A percentile compares a stretch with the other conserved stretches of the same genome.
These are phyloP conservation scores for Chrysodeixis includens DNA, from an alignment of 2,888 invertebrate genomes.

Conservation along the genomic window DNA sequence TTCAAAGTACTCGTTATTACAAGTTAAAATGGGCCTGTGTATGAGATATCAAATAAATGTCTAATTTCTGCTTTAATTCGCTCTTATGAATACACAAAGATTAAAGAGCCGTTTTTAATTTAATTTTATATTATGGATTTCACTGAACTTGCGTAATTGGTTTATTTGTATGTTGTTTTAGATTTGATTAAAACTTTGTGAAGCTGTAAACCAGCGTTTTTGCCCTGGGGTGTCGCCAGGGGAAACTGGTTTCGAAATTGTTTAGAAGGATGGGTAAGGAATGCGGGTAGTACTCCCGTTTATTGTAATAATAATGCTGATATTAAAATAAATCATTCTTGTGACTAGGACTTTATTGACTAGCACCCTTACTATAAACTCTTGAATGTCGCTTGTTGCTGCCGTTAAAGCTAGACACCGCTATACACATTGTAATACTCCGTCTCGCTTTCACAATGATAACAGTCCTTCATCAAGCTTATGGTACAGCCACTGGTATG, in stretches of 20 bases:
- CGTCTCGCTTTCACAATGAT: no score
- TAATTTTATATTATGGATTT: conserved; percentile 41
- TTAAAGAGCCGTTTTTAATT: conserved; percentile 48
- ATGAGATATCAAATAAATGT: conserved; percentile 56
- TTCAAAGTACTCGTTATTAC: conserved; percentile 64
- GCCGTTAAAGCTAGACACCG: no score
- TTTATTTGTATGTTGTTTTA: conserved; percentile 36
- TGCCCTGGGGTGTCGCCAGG: conserved; percentile 1
- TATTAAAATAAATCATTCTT: neutral
- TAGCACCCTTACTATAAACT: no score
- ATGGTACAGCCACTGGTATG: no score
- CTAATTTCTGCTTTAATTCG: conserved; percentile 47
- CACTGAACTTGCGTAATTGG: conserved; percentile 6
- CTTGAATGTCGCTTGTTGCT: no score
- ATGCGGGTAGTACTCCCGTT: neutral
- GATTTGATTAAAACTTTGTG: conserved; percentile 29
- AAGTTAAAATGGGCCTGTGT: conserved; percentile 49
- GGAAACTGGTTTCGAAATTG: neutral
- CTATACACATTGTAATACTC: no score
- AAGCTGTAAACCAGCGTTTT: conserved; percentile 4
- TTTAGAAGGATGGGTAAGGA: neutral
- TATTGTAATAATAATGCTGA: neutral
- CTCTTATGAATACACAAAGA: conserved; percentile 41
- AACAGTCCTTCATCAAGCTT: no score
- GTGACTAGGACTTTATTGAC: neutral